Percentiles rank a stretch among this genome's conserved stretches.
Conservation (phyloP, 1,140 invertebrate species). For the Thaumetopoea pityocampa region DNA sequence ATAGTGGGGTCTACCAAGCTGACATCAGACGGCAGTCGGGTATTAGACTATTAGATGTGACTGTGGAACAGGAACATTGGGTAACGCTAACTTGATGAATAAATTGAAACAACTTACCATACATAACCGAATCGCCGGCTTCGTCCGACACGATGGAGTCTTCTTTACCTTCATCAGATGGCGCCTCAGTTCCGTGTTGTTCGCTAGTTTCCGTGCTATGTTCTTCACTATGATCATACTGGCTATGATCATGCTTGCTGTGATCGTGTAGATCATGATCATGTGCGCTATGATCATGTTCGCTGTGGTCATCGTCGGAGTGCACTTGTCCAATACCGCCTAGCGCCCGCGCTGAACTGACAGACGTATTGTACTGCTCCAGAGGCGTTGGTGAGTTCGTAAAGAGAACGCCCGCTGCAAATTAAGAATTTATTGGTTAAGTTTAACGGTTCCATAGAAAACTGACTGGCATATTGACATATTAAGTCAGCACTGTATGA, state of each 20-base stretch:
- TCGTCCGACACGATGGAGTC: conserved; percentile 35
- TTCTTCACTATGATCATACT: conserved; percentile 14
- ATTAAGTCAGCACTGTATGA: too few relatives aligned
- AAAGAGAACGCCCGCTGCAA: conserved; percentile 65
- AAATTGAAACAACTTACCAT: conserved; percentile 28
- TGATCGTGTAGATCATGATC: conserved; percentile 33
- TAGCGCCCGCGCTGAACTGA: conserved; percentile 57
- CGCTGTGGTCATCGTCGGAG: conserved; percentile 16
- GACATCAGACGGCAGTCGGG: too few relatives aligned
- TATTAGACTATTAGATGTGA: too few relatives aligned
- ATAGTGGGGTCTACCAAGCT: too few relatives aligned
- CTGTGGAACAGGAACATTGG: too few relatives aligned
- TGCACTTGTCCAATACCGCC: conserved; percentile 41
- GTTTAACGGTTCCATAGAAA: too few relatives aligned
- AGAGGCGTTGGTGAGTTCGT: conserved; percentile 53
- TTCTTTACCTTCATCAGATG: conserved; percentile 35
- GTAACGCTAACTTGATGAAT: too few relatives aligned
- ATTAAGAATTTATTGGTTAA: neutral
- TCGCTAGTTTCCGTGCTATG: conserved; percentile 19
- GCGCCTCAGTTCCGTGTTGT: conserved; percentile 31
- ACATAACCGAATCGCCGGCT: conserved; percentile 36
- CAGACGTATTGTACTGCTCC: conserved; percentile 57
- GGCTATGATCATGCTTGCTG: conserved; percentile 22
- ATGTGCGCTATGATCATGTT: conserved; percentile 18
- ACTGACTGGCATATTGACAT: too few relatives aligned